Percentiles rank a stretch among this genome's conserved stretches.
Conservation (phyloP, 2,113 vertebrate genomes). For the Pseudorectes ferrugineus region DNA sequence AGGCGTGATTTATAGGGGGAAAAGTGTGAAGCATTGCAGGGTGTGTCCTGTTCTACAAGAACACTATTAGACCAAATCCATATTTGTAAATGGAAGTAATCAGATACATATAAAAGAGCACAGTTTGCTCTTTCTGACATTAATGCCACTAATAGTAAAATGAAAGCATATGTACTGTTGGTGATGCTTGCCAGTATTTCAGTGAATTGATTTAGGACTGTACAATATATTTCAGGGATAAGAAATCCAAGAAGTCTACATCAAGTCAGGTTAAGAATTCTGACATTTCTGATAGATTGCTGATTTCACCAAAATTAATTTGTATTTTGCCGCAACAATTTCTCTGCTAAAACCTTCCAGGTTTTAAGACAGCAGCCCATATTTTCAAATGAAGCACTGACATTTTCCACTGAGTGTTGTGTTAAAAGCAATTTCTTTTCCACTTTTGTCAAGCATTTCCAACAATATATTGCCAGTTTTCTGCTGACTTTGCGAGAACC, state of each 20-base stretch:
- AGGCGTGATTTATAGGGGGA: background rate
- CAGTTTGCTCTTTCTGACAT: background rate
- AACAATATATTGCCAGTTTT: background rate
- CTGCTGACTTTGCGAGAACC: background rate
- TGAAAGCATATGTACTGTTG: background rate
- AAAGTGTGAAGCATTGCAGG: background rate
- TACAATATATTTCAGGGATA: background rate
- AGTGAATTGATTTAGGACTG: background rate
- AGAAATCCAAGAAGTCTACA: background rate
- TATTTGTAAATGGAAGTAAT: constrained; percentile 21
- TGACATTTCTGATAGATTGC: background rate
- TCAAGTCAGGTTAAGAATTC: background rate
- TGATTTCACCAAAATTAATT: background rate
- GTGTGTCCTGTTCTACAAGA: background rate
- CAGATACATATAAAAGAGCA: background rate
- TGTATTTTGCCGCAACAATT: background rate
- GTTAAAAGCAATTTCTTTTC: constrained; percentile 9
- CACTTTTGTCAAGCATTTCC: background rate
- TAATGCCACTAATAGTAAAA: background rate
- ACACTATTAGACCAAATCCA: background rate
- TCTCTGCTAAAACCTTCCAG: background rate
- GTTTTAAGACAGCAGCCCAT: background rate
- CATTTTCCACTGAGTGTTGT: background rate
- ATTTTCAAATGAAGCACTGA: background rate
- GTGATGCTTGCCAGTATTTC: background rate